Conservation (phyloP, 2,888 invertebrate genomes). For the Zygaena filipendulae region DNA sequence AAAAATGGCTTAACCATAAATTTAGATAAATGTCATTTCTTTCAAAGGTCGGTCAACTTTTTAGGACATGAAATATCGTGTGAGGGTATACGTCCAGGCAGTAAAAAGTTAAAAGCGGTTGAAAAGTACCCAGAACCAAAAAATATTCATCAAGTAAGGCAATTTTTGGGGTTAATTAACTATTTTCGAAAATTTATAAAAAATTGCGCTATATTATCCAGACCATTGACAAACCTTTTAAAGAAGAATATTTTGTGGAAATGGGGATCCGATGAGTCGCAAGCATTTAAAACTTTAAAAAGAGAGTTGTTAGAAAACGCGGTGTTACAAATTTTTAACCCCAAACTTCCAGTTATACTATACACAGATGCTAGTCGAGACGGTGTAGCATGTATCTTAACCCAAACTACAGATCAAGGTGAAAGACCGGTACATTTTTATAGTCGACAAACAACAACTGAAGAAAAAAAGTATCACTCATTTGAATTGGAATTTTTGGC, state of each 20-base stretch:
- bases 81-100: constrained; percentile 6
- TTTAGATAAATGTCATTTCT: constrained; percentile 11
- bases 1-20: constrained; percentile 9
- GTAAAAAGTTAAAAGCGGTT: constrained; percentile 4
- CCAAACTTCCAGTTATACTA: constrained; percentile 1
- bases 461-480: constrained; percentile 8
- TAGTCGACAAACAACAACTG: constrained; percentile 4
- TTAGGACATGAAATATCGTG: constrained; percentile 7
- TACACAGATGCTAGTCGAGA: constrained; percentile 5
- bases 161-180: constrained; percentile 9
- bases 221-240: constrained; percentile 7
- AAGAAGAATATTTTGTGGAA: constrained; percentile 7
- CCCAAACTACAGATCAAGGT: constrained; percentile 1
- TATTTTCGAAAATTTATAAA: constrained; percentile 9
- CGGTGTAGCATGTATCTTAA: constrained; percentile 2
- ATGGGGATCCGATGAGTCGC: constrained; percentile 8
- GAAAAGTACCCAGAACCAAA: constrained; percentile 8
- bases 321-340: too few relatives aligned
- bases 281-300: constrained; percentile 7
- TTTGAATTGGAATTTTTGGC: constrained; percentile 8
- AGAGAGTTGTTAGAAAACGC: constrained; percentile 1
- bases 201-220: constrained; percentile 7
- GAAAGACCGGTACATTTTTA: constrained; percentile 4
- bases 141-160: constrained; percentile 8
- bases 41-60: constrained; percentile 7